These are phyloP conservation scores for Chelonus formosanus DNA, from an alignment of 2,888 invertebrate genomes.

Conservation along the genomic window DNA sequence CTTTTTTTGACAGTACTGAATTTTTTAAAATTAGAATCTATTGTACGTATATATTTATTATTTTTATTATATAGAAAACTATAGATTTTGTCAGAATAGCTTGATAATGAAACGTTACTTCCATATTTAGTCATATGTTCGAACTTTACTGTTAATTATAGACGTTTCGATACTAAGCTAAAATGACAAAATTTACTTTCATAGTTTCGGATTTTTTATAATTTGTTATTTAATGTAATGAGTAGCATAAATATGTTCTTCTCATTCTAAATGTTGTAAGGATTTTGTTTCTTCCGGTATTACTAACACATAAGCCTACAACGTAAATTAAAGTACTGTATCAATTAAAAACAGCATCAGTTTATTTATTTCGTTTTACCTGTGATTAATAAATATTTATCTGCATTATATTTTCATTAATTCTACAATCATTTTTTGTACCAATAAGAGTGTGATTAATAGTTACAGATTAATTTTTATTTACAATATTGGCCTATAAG, in stretches of 20 bases:
- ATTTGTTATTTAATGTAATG: constrained; percentile 64
- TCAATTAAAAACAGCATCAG: constrained; percentile 40
- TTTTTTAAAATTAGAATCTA: constrained; percentile 44
- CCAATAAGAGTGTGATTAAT: too few relatives aligned
- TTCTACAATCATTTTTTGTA: not conserved
- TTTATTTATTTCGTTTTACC: constrained; percentile 44
- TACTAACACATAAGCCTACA: constrained; percentile 61
- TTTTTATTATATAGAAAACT: constrained; percentile 52
- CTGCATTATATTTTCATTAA: constrained; percentile 1
- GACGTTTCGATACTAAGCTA: constrained; percentile 9
- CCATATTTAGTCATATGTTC: not conserved
- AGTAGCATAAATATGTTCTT: constrained; percentile 62
- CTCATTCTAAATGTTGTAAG: constrained; percentile 60
- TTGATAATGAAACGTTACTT: constrained; percentile 22
- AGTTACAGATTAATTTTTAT: too few relatives aligned
- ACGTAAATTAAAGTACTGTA: constrained; percentile 61
- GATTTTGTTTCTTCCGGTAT: constrained; percentile 61
- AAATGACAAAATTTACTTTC: constrained; percentile 41
- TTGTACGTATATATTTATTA: constrained; percentile 59
- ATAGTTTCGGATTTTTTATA: constrained; percentile 60
- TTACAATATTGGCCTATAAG: too few relatives aligned
- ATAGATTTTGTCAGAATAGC: constrained; percentile 46
- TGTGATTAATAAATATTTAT: constrained; percentile 15
- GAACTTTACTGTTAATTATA: not conserved
- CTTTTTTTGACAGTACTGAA: constrained; percentile 54